Conservation (phyloP, 2,888 invertebrate genomes). For the Drosophila hawaiiensis region DNA sequence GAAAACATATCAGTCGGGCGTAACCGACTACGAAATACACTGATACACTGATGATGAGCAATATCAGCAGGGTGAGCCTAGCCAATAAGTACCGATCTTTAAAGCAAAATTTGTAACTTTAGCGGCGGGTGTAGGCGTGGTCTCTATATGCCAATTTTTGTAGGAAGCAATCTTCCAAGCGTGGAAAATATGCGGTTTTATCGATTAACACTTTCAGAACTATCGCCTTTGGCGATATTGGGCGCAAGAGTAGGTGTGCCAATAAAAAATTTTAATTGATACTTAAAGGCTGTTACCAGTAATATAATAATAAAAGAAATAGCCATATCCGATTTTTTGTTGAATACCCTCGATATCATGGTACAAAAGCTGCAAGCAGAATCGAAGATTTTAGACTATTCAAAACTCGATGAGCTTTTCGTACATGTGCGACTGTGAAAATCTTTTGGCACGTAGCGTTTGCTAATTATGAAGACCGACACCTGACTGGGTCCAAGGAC, state of each 20-base stretch:
- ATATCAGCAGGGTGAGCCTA: neutral
- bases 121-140: no score
- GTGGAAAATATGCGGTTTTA: neutral
- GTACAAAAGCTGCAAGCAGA: neutral
- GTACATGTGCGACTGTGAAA: constrained; percentile 22
- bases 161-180: neutral
- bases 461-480: constrained; percentile 64
- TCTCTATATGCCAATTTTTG: no score
- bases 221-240: neutral
- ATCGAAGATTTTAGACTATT: neutral
- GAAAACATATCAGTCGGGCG: no score
- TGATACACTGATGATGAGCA: neutral
- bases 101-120: no score
- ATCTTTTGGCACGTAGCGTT: constrained; percentile 46
- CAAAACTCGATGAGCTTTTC: neutral
- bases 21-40: neutral
- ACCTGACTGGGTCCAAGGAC: constrained; percentile 54
- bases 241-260: neutral
- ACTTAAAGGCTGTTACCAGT: neutral
- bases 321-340: neutral
- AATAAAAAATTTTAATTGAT: neutral
- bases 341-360: neutral
- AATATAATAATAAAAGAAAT: neutral
- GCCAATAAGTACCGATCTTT: neutral
- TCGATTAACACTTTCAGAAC: neutral